phyloP scores from a whole-genome alignment of 2,888 invertebrate species.

The Drosophila algonquin region DNA sequence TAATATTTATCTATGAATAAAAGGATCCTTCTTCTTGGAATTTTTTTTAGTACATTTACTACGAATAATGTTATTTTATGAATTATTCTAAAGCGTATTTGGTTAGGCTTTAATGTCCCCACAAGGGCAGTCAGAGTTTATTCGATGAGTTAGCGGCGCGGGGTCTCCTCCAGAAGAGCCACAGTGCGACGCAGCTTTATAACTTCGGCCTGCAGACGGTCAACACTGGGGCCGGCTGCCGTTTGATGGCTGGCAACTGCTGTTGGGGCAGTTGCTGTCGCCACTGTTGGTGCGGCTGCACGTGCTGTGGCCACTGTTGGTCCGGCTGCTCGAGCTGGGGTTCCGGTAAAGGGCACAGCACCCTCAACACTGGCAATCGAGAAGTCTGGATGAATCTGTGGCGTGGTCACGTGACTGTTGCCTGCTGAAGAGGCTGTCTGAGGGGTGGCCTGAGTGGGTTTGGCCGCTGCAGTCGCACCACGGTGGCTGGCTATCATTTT shows the following conservation, averaged over 20 bases:
- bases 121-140: too few relatives aligned
- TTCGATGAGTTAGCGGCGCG: slow-evolving; percentile 7
- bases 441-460: neutral
- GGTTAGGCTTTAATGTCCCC: neutral
- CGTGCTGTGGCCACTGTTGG: neutral
- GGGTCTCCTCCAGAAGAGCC: slow-evolving; percentile 61
- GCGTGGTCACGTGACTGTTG: slow-evolving; percentile 48
- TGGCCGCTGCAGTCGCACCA: slow-evolving; percentile 7
- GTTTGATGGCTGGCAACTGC: neutral
- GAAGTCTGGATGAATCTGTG: slow-evolving; percentile 63
- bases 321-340: neutral
- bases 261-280: neutral
- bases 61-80: neutral
- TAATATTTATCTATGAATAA: neutral
- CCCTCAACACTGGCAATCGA: slow-evolving; percentile 66
- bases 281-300: neutral
- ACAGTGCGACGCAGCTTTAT: slow-evolving; percentile 74
- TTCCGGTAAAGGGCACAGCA: slow-evolving; percentile 30
- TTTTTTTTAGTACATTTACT: neutral
- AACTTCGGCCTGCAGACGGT: slow-evolving; percentile 76
- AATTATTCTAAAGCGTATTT: slow-evolving; percentile 18
- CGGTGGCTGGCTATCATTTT: slow-evolving; percentile 76
- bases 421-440: neutral
- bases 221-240: slow-evolving; percentile 30
- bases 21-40: too few relatives aligned